Evolutionary conservation across 2,888 invertebrate genomes (phyloP), one percentile per base, ranked within the genome.

Genomic region (Bruchidius siliquastri): DNA sequence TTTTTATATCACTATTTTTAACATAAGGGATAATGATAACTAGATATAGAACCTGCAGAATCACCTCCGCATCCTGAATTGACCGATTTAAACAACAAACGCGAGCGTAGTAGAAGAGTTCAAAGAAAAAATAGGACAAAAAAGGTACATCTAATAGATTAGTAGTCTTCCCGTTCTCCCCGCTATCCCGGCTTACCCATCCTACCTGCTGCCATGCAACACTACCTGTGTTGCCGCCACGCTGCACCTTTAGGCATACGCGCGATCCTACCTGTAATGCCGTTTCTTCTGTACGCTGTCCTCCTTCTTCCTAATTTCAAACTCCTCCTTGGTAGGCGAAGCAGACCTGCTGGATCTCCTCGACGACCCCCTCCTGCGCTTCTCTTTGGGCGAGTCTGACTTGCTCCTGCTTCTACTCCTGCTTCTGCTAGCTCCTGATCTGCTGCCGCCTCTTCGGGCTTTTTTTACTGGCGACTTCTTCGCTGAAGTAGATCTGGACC

Each of bases 251-350:
- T 21, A 18, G 68, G 8, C 21, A 49, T 18, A 49, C 49, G 18
- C 49, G 49, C 49, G 49, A 22, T 20, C 49, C 49, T 49, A 49
- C 49, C 96, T 90, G 84, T 96, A 96, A 78, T 96, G 96, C 13
- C 96, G 90, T 83, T 96, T 96, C 84, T 95, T 95, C 84, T 96
- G 96, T 18, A 94, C 90, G 86, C 95, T 89, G 86, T 94, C 90
- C 86, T 93, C 91, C 87, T 95, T 93, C 88, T 94, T 89, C 81
- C 92, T 88, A 77, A 93, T 91, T 84, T 92, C 92, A 83, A 93
- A 92, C 80, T 91, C 91, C 76, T 84, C 83, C 77, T 85, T 84
- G 30, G 84, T 84, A 66, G 81, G 84, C n/a, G 80, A 75, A 87
- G 83, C 82, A 70, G 79, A 76, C 18, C 82, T 81, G n/a, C 82